These are phyloP conservation scores for Drosophila histrio DNA, from an alignment of 2,888 invertebrate genomes.

Conservation along the genomic window DNA sequence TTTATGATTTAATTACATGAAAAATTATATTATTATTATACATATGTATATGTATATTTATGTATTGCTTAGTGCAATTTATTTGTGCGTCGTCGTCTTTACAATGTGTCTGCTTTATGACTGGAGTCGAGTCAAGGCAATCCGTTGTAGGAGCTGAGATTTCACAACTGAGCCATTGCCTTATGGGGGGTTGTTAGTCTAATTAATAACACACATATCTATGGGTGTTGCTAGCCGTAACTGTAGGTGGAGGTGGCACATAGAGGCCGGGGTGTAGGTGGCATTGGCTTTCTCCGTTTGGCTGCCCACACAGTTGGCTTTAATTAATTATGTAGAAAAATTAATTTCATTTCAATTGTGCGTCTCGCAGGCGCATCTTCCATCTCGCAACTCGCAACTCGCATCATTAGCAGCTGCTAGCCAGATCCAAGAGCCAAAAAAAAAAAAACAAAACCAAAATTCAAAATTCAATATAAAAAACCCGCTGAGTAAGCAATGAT, in stretches of 20 bases:
- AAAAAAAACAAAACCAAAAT: conserved; percentile 3
- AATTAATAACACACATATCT: conserved; percentile 64
- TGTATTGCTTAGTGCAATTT: conserved; percentile 61
- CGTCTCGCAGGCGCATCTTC: conserved; percentile 47
- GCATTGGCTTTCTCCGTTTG: conserved; percentile 71
- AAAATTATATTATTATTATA: conserved; percentile 55
- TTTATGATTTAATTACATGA: conserved; percentile 76
- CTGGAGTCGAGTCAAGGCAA: conserved; percentile 26
- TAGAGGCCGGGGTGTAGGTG: conserved; percentile 38
- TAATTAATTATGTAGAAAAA: conserved; percentile 75
- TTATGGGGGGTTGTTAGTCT: conserved; percentile 59
- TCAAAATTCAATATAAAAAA: conserved; percentile 42
- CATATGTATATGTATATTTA: conserved; percentile 5
- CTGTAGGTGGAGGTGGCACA: background rate
- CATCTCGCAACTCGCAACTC: too few species aligned
- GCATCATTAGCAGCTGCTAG: conserved; percentile 71
- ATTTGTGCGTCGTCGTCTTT: conserved; percentile 61
- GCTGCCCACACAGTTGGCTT: conserved; percentile 62
- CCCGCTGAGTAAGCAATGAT: conserved; percentile 80
- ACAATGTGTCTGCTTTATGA: conserved; percentile 56
- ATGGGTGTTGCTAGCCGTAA: conserved; percentile 15
- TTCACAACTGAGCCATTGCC: conserved; percentile 52
- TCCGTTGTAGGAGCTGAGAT: conserved; percentile 39
- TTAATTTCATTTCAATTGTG: conserved; percentile 80
- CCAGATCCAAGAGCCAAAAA: background rate